These are phyloP conservation scores for Eufriesea mexicana DNA, from an alignment of 1,140 invertebrate genomes.

Conservation along the genomic window DNA sequence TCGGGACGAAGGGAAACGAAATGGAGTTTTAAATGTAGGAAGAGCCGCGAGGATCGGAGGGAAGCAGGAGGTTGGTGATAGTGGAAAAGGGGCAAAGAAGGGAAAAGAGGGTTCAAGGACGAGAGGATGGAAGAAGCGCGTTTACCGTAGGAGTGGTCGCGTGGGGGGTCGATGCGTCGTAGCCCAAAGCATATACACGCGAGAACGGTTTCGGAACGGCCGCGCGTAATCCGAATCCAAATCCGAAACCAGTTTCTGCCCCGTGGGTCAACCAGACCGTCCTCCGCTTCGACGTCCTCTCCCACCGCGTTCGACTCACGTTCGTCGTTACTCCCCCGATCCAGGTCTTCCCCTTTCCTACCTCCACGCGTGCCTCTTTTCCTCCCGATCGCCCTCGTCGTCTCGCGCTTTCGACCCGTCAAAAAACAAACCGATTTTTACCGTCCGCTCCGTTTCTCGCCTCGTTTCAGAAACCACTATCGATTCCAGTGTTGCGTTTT, in stretches of 20 bases:
- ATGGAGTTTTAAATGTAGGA: not conserved
- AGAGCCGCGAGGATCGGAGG: not conserved
- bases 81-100: not conserved
- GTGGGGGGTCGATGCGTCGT: constrained; percentile 58
- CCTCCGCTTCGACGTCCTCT: constrained; percentile 40
- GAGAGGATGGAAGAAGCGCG: constrained; percentile 41
- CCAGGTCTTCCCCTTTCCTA: not conserved
- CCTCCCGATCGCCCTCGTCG: not conserved
- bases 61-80: not conserved
- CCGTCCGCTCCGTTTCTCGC: too few species aligned
- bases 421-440: too few species aligned
- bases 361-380: not conserved
- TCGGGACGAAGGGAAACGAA: not conserved
- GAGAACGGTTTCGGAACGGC: constrained; percentile 43
- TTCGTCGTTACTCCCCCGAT: not conserved
- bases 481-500: not conserved
- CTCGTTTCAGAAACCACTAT: too few species aligned
- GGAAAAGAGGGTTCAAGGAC: constrained; percentile 62
- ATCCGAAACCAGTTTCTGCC: constrained; percentile 65
- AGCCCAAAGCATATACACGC: not conserved
- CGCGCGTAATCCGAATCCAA: constrained; percentile 59
- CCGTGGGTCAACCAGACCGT: constrained; percentile 57
- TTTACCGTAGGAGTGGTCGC: constrained; percentile 55
- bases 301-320: not conserved
- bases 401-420: too few species aligned